These are phyloP conservation scores for Diplodus sargus DNA, from an alignment of 2,797 vertebrate species.

Conservation along the genomic window DNA sequence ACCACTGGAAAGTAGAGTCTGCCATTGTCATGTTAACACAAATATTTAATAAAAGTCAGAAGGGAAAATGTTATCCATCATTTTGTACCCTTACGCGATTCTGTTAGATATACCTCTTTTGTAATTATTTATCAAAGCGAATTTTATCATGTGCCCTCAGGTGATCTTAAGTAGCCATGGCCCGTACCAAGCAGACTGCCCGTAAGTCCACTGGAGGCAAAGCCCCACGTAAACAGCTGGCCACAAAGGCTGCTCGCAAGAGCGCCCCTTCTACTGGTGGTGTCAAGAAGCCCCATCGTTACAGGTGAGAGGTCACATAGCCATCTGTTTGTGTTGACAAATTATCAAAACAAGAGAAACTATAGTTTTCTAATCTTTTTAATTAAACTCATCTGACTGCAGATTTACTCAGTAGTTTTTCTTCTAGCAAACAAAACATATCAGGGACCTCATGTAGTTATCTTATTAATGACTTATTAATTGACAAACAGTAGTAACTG, in stretches of 20 bases:
- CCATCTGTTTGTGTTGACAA: not conserved
- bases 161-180: slow-evolving; percentile 80
- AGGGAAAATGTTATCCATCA: not conserved
- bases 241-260: slow-evolving; percentile 91
- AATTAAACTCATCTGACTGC: not conserved
- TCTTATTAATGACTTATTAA: too few relatives aligned
- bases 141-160: slow-evolving; percentile 33
- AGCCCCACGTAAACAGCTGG: slow-evolving; percentile 91
- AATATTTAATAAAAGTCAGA: not conserved
- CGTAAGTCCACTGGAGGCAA: slow-evolving; percentile 92
- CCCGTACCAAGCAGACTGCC: slow-evolving; percentile 88
- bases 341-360: not conserved
- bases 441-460: not conserved
- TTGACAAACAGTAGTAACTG: not conserved
- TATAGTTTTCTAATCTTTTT: not conserved
- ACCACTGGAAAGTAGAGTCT: not conserved
- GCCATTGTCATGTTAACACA: not conserved
- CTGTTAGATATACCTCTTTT: not conserved
- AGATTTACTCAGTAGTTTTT: not conserved
- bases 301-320: slow-evolving; percentile 80
- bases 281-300: slow-evolving; percentile 93
- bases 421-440: not conserved
- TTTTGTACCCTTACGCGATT: not conserved
- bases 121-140: not conserved
- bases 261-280: slow-evolving; percentile 92